A percentile compares a stretch with the other conserved stretches of the same genome.
phyloP scores from a whole-genome alignment of 1,140 invertebrate genomes.

The Listronotus bonariensis region DNA sequence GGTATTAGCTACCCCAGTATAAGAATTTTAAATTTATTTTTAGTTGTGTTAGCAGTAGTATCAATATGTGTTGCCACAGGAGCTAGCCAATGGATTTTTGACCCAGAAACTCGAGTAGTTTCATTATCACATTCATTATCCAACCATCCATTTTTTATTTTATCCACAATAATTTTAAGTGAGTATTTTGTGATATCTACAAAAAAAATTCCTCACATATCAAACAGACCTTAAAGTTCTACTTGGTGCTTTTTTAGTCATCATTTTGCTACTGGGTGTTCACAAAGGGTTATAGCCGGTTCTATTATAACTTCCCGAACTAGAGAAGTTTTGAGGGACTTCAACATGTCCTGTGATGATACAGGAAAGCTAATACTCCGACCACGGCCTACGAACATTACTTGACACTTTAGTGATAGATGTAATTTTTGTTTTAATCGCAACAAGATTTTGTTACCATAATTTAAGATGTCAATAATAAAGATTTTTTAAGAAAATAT shows the following conservation, averaged over 20 bases:
- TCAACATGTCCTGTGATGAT: constrained; percentile 98
- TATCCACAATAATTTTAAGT: constrained; percentile 84
- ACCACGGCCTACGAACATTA: constrained; percentile 68
- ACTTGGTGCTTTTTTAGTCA: constrained; percentile 63
- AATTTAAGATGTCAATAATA: constrained; percentile 3
- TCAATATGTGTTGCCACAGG: constrained; percentile 89
- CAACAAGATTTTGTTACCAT: constrained; percentile 1
- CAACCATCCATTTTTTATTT: constrained; percentile 96
- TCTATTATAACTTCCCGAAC: constrained; percentile 93
- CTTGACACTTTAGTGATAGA: constrained; percentile 37
- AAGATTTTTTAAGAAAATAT: neutral
- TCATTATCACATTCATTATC: constrained; percentile 87
- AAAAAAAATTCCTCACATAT: neutral
- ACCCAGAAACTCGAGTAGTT: constrained; percentile 85
- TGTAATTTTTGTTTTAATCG: constrained; percentile 1
- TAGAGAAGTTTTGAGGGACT: constrained; percentile 86
- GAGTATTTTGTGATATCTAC: constrained; percentile 40
- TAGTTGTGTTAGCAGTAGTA: constrained; percentile 83
- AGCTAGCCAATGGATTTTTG: constrained; percentile 92
- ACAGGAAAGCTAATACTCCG: constrained; percentile 90
- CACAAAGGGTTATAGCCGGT: constrained; percentile 95
- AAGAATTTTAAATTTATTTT: constrained; percentile 52
- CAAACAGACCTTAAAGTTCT: neutral
- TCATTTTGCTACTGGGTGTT: constrained; percentile 89
- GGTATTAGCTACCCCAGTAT: too few species aligned